Evolutionary conservation across 2,797 vertebrate genomes (phyloP).

Genomic region (Pseudomugil tenellus): DNA sequence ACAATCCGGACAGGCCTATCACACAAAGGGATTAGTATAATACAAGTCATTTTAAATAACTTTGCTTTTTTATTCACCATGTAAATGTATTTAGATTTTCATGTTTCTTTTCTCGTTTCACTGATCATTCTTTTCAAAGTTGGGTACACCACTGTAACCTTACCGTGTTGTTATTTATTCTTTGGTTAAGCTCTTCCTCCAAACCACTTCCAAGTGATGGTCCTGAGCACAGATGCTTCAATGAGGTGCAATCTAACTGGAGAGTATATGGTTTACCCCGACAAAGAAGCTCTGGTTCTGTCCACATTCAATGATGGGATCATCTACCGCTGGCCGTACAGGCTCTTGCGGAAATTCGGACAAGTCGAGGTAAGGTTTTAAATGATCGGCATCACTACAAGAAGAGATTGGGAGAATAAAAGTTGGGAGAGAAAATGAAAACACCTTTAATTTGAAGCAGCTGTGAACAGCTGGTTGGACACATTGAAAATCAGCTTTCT

Average conservation of each 20-base stretch:
- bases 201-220: constrained; percentile 82
- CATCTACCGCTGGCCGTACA: constrained; percentile 88
- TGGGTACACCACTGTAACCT: neutral
- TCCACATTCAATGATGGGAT: constrained; percentile 62
- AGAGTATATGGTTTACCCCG: constrained; percentile 81
- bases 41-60: constrained; percentile 35
- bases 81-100: constrained; percentile 11
- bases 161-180: constrained; percentile 9
- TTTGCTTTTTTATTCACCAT: constrained; percentile 3
- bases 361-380: constrained; percentile 84
- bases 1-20: constrained; percentile 31
- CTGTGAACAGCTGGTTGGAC: neutral
- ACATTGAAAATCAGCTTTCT: neutral
- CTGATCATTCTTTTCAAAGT: neutral
- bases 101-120: constrained; percentile 23
- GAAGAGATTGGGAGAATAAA: neutral
- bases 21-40: constrained; percentile 44
- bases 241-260: constrained; percentile 84
- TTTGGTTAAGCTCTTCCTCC: constrained; percentile 40
- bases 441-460: neutral
- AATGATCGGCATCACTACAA: neutral
- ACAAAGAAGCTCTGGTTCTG: constrained; percentile 78
- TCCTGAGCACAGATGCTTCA: constrained; percentile 83
- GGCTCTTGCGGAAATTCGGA: constrained; percentile 87
- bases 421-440: neutral